Conservation (phyloP, 2,888 invertebrate genomes). For the Deroplatys truncata region DNA sequence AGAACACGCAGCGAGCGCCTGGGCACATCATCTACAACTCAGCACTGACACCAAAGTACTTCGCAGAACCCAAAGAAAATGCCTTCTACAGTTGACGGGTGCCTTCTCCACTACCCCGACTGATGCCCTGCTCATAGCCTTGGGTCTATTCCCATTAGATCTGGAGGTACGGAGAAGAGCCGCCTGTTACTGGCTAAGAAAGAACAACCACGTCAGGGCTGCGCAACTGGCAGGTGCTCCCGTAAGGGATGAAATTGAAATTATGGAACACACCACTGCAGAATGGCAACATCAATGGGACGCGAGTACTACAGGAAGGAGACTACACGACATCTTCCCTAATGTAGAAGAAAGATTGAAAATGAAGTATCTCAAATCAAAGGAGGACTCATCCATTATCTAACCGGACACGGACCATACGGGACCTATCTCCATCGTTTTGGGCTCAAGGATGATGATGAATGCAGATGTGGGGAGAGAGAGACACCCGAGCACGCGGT, state of each 20-base stretch:
- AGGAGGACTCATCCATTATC: too few species aligned
- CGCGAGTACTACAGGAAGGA: not conserved
- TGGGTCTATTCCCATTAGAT: too few species aligned
- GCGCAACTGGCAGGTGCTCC: not conserved
- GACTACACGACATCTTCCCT: not conserved
- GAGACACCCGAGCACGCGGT: too few species aligned
- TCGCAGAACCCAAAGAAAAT: too few species aligned
- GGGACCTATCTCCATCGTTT: too few species aligned
- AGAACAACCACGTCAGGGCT: not conserved
- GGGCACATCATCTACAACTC: too few species aligned
- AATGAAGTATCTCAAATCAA: not conserved
- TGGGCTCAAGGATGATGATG: too few species aligned
- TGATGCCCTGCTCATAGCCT: not conserved
- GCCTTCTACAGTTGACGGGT: not conserved
- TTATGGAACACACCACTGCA: not conserved
- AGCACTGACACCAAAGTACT: too few species aligned
- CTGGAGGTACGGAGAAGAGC: too few species aligned
- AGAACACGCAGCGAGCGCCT: too few species aligned
- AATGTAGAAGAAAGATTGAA: not conserved
- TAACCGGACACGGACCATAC: too few species aligned
- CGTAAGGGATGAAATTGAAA: not conserved
- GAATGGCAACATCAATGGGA: not conserved
- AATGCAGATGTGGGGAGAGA: too few species aligned
- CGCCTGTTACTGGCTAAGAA: not conserved
- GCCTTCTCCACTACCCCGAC: not conserved